Percentiles rank a stretch among this genome's conserved stretches.
Evolutionary conservation across 2,888 invertebrate species (phyloP).

Genomic region (Melieria omissa): DNA sequence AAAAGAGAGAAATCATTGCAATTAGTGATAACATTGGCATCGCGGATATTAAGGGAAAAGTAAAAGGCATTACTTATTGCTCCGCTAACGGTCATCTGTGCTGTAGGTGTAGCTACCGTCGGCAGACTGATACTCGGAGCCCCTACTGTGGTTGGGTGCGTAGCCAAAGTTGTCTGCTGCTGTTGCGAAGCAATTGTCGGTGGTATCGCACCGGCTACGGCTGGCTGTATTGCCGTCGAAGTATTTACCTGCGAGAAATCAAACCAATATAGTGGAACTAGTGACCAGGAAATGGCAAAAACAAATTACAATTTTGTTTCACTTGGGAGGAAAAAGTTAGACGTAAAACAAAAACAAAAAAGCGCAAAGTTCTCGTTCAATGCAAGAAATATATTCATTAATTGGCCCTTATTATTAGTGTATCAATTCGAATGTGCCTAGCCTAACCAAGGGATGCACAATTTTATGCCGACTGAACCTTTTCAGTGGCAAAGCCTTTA

Average conservation of each 20-base stretch:
- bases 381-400: too few species aligned
- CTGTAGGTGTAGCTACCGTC: conserved; percentile 30
- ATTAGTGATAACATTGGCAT: conserved; percentile 49
- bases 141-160: conserved; percentile 31
- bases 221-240: conserved; percentile 45
- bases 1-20: not conserved
- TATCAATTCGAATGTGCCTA: too few species aligned
- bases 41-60: conserved; percentile 24
- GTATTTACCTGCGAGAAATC: conserved; percentile 53
- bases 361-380: too few species aligned
- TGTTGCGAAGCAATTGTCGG: conserved; percentile 42
- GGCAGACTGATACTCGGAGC: conserved; percentile 18
- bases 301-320: too few species aligned
- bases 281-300: too few species aligned
- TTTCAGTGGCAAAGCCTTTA: too few species aligned
- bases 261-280: too few species aligned
- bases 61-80: conserved; percentile 40
- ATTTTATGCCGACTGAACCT: too few species aligned
- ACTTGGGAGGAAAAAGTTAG: too few species aligned
- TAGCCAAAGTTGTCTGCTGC: conserved; percentile 46
- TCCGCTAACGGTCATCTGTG: conserved; percentile 35
- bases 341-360: too few species aligned
- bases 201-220: conserved; percentile 51
- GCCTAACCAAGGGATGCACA: too few species aligned
- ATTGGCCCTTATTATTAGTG: too few species aligned